These are phyloP conservation scores for Ferrisia virgata DNA, from an alignment of 2,888 invertebrate genomes.

Conservation along the genomic window DNA sequence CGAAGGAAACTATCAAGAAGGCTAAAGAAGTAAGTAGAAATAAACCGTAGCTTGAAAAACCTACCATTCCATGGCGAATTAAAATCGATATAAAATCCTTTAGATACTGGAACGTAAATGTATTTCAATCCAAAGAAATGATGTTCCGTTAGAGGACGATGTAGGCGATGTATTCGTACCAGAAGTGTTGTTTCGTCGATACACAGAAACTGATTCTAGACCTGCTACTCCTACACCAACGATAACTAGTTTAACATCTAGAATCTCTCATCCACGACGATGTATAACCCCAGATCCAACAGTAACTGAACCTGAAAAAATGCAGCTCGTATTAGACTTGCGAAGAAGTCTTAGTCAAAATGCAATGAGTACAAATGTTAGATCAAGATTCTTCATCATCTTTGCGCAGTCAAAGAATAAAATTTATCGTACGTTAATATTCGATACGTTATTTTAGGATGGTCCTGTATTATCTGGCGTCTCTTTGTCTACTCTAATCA, in stretches of 20 bases:
- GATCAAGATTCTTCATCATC: neutral
- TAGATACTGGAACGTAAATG: conserved; percentile 58
- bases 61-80: too few species aligned
- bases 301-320: conserved; percentile 56
- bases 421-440: too few species aligned
- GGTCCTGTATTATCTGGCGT: neutral
- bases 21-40: conserved; percentile 71
- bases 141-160: conserved; percentile 63
- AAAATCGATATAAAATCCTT: neutral
- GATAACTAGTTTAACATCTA: conserved; percentile 55
- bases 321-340: conserved; percentile 70
- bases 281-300: conserved; percentile 72
- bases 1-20: conserved; percentile 67
- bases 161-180: conserved; percentile 55
- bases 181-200: conserved; percentile 58
- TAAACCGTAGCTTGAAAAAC: too few species aligned
- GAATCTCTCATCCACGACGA: conserved; percentile 49
- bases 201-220: conserved; percentile 80
- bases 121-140: conserved; percentile 66
- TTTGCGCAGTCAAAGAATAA: too few species aligned
- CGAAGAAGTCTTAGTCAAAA: conserved; percentile 65
- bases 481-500: neutral
- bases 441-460: neutral
- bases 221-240: conserved; percentile 77
- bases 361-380: conserved; percentile 52